Evolutionary conservation across 1,140 invertebrate species (phyloP).

Genomic region (Venturia canescens): DNA sequence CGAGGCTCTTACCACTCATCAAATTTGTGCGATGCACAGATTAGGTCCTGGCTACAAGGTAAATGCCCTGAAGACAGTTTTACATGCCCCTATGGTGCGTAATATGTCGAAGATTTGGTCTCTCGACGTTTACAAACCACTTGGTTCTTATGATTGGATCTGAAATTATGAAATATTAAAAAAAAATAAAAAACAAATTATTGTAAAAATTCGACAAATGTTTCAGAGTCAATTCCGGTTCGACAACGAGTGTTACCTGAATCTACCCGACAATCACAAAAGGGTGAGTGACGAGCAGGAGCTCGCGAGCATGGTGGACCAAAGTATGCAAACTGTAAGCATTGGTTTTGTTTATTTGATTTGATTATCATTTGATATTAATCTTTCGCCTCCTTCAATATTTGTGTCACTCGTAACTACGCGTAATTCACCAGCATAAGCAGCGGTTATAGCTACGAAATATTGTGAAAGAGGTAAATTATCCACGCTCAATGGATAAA

Average conservation of each 20-base stretch:
- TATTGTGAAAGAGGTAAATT: constrained; percentile 69
- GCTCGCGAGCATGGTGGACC: constrained; percentile 76
- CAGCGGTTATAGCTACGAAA: constrained; percentile 64
- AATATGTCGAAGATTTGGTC: too few relatives aligned
- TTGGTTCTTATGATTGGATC: neutral
- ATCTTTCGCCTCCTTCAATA: constrained; percentile 39
- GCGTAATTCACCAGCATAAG: constrained; percentile 53
- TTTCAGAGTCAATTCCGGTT: constrained; percentile 97
- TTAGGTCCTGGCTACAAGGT: constrained; percentile 98
- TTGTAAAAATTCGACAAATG: too few relatives aligned
- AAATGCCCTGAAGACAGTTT: constrained; percentile 42
- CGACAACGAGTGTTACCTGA: constrained; percentile 98
- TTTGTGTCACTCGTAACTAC: constrained; percentile 44
- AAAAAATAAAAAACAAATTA: constrained; percentile 15
- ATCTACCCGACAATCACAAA: constrained; percentile 96
- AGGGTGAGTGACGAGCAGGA: constrained; percentile 89
- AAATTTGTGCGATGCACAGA: constrained; percentile 97
- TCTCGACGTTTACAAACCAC: neutral
- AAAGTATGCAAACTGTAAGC: constrained; percentile 80
- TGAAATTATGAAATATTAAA: neutral
- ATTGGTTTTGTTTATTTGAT: constrained; percentile 76
- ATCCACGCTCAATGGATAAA: neutral
- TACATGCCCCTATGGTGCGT: too few relatives aligned
- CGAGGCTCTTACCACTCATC: constrained; percentile 96
- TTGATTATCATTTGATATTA: constrained; percentile 61